These are phyloP conservation scores for Clepsis dumicolana DNA, from an alignment of 2,888 invertebrate species.

Conservation along the genomic window DNA sequence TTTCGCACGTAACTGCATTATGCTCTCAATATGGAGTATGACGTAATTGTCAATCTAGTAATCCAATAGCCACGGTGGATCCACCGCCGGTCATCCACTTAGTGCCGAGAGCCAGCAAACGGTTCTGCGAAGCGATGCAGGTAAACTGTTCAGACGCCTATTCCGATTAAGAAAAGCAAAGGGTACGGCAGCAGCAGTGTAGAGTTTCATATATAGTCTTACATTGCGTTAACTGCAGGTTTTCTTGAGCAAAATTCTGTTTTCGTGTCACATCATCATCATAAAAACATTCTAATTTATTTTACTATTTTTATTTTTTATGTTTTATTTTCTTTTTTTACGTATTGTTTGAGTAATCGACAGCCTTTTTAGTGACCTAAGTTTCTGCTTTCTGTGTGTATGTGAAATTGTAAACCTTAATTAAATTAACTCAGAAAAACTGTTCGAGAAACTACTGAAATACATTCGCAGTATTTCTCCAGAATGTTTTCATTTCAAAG, in stretches of 20 bases:
- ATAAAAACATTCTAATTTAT: too few relatives aligned
- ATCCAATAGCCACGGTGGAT: background rate
- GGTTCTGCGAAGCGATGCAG: background rate
- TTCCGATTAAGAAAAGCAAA: background rate
- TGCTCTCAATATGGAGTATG: background rate
- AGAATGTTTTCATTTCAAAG: slow-evolving; percentile 2
- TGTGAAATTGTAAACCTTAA: background rate
- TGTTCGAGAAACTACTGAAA: background rate
- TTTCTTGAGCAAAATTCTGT: too few relatives aligned
- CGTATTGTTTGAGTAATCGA: too few relatives aligned
- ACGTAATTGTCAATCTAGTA: background rate
- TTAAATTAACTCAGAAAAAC: background rate
- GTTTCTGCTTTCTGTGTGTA: too few relatives aligned
- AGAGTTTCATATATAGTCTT: too few relatives aligned
- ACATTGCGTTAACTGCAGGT: background rate
- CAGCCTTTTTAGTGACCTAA: too few relatives aligned
- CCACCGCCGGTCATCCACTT: background rate
- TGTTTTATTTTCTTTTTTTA: too few relatives aligned
- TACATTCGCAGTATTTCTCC: background rate
- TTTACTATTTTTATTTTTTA: too few relatives aligned
- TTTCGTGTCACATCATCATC: too few relatives aligned
- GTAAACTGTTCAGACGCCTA: background rate
- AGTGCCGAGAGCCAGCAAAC: background rate
- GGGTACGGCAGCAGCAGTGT: too few relatives aligned
- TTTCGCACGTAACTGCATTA: background rate